Percentiles rank a stretch among this genome's conserved stretches.
These are phyloP conservation scores for Uloborus plumipes DNA, from an alignment of 2,888 invertebrate genomes.

Conservation along the genomic window DNA sequence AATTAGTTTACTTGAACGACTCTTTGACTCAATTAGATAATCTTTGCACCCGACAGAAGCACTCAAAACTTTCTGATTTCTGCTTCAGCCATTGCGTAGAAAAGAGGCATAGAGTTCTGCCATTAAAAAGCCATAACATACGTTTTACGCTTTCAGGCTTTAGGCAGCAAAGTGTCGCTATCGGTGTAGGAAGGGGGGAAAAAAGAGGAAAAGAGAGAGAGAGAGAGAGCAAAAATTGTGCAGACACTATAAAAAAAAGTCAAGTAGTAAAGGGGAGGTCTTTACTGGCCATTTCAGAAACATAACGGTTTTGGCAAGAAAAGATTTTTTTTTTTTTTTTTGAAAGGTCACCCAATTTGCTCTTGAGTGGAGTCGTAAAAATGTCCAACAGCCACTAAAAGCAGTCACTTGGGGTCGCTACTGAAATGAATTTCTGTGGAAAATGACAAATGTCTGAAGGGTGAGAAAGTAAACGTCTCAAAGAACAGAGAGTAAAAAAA, in stretches of 20 bases:
- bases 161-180: constrained; percentile 24
- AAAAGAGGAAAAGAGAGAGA: neutral
- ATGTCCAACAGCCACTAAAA: constrained; percentile 45
- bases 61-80: too few species aligned
- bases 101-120: neutral
- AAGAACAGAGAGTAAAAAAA: too few species aligned
- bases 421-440: constrained; percentile 1
- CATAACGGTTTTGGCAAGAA: constrained; percentile 30
- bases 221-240: neutral
- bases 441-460: neutral
- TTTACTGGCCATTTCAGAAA: constrained; percentile 54
- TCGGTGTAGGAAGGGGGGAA: too few species aligned
- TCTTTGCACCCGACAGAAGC: too few species aligned
- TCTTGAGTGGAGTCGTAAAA: constrained; percentile 45
- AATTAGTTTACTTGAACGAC: too few species aligned
- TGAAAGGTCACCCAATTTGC: constrained; percentile 61
- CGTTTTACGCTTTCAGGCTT: constrained; percentile 28
- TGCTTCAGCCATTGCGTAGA: too few species aligned
- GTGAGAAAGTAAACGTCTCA: too few species aligned
- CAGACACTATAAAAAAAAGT: constrained; percentile 15
- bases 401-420: constrained; percentile 24
- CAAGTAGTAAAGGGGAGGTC: constrained; percentile 15
- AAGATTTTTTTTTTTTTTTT: constrained; percentile 24
- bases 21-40: too few species aligned
- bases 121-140: constrained; percentile 37